Conservation (phyloP, 2,888 invertebrate species). For the Mesochorus sp. region DNA sequence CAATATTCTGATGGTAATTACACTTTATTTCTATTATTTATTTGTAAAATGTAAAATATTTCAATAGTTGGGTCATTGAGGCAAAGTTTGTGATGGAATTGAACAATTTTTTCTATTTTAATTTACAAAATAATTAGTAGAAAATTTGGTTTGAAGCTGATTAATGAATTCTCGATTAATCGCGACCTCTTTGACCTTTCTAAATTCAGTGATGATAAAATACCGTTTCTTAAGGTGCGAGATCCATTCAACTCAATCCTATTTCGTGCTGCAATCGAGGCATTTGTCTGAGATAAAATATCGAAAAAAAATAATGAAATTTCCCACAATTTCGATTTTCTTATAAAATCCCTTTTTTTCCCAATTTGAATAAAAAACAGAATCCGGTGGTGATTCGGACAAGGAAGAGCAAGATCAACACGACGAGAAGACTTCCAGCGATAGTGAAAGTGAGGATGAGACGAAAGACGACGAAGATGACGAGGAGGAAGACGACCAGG, state of each 20-base stretch:
- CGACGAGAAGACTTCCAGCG: conserved; percentile 75
- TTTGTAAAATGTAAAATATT: neutral
- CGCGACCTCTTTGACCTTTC: no score
- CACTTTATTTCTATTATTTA: conserved; percentile 12
- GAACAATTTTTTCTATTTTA: no score
- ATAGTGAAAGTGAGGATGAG: conserved; percentile 79
- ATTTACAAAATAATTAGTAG: neutral
- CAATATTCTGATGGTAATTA: conserved; percentile 80
- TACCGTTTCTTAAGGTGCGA: conserved; percentile 76
- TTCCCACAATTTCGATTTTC: neutral
- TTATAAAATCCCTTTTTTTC: neutral
- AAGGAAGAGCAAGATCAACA: conserved; percentile 76
- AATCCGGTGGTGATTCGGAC: conserved; percentile 72
- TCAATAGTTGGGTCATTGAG: no score
- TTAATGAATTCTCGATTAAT: no score
- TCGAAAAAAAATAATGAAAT: neutral
- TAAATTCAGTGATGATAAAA: conserved; percentile 73
- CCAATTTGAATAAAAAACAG: conserved; percentile 28
- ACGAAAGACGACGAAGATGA: conserved; percentile 68
- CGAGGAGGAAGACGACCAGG: conserved; percentile 73
- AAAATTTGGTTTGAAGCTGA: no score
- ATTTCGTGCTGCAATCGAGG: conserved; percentile 76
- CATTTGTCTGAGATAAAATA: conserved; percentile 77
- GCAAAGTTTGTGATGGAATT: no score
- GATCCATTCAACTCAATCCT: conserved; percentile 74